Evolutionary conservation across 2,888 invertebrate genomes (phyloP).

Genomic region (Micoletzkya japonica): DNA sequence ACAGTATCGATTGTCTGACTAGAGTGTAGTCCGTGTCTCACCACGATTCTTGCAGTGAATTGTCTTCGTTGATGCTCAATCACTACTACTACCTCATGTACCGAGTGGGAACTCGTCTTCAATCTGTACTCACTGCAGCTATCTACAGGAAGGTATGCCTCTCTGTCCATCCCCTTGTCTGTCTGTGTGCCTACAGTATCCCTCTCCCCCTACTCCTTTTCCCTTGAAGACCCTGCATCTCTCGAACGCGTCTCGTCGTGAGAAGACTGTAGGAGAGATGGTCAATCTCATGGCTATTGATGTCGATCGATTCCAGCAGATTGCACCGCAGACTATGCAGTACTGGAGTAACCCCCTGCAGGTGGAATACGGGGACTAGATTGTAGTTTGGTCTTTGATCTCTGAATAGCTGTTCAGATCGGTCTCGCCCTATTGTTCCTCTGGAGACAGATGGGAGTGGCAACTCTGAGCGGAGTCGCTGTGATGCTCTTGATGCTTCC

Average conservation of each 20-base stretch:
- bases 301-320: slow-evolving; percentile 66
- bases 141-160: slow-evolving; percentile 63
- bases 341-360: slow-evolving; percentile 62
- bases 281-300: slow-evolving; percentile 70
- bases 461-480: slow-evolving; percentile 89
- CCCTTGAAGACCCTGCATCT: slow-evolving; percentile 64
- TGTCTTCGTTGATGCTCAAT: slow-evolving; percentile 58
- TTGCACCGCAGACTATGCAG: slow-evolving; percentile 61
- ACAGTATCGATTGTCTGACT: neutral
- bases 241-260: slow-evolving; percentile 66
- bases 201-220: no score
- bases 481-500: slow-evolving; percentile 88
- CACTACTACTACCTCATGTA: slow-evolving; percentile 62
- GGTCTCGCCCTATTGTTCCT: slow-evolving; percentile 63
- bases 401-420: slow-evolving; percentile 41
- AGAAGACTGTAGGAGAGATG: slow-evolving; percentile 69
- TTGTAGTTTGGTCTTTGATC: slow-evolving; percentile 46
- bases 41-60: slow-evolving; percentile 38
- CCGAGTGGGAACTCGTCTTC: slow-evolving; percentile 59
- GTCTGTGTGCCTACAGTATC: neutral
- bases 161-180: no score
- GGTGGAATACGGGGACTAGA: slow-evolving; percentile 28
- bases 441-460: slow-evolving; percentile 72
- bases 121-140: slow-evolving; percentile 59
- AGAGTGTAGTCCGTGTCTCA: neutral